Base-by-base conservation (phyloP, 2,797 vertebrate genomes). In the Acipenser transmontanus region DNA sequence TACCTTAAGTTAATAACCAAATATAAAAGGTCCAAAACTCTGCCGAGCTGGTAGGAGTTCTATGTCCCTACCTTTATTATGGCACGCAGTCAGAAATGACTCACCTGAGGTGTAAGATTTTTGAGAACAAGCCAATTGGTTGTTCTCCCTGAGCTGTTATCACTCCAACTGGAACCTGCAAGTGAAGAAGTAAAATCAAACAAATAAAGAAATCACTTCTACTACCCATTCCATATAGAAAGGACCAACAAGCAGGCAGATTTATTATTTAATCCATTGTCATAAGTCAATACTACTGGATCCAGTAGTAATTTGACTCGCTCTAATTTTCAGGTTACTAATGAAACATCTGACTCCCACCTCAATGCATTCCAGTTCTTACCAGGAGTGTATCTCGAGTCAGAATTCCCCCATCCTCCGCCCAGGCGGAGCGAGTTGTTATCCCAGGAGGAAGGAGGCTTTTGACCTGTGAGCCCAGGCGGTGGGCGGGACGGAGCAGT, bases 31-130 rank as follows among this genome's bases (percentile, higher is more conserved):
- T 34, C 34, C 3, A 34, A 34, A 34, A 34, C 34, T 17, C 17
- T 17, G 17, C 17, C 1, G 1, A 17, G 17, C 17, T 34, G 4
- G 34, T 34, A 4, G 2, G 34, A 34, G 34, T 34, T 34, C 34
- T 34, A 34, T 34, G 34, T 34, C 34, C 34, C 34, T 34, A 34
- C 34, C 34, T 34, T 34, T 34, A 34, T 34, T 34, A 34, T 4
- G 1, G 34, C 34, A 34, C 3, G 17, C 17, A 17, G 17, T 34
- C 34, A 34, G 34, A 34, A 34, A 34, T 34, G 6, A 57, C 86
- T 81, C 81, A 99, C 97, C 96, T 99, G 97, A 93, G 97, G 96
- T 87, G 97, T 99, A 83, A 99, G 96, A 94, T 98, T 99, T 83
- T 98, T 98, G 57, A 99, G 91, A 90, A 99, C 95, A 69, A 99